Base-by-base conservation (phyloP, 1,140 invertebrate species). In the Ostrea denselamellosa region DNA sequence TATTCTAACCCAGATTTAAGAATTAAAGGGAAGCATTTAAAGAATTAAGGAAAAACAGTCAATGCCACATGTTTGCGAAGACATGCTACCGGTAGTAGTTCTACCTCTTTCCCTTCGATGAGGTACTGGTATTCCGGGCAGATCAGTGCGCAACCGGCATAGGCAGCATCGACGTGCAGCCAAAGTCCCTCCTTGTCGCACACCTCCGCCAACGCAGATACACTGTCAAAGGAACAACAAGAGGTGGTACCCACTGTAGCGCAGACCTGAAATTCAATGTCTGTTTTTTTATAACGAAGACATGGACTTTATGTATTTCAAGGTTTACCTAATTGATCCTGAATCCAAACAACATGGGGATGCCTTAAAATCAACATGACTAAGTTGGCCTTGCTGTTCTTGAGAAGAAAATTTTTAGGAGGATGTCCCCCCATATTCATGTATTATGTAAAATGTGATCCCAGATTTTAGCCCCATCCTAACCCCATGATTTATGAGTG, bases 121-220 rank as follows among this genome's bases (percentile, higher is more conserved):
- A 98, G 95, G 91, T 98, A 96, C 25, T 98, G 96, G 93, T 97
- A 98, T 95, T 99, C 98, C 0, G 98, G 98, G 92, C 98, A 99
- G 87, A 99, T 97, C 92, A 99, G 98, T 2, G 98, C 96, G 5
- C 92, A 94, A 1, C 96, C 98, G 0, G 98, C 98, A 94, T 99
- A 99, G 0, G 98, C 98, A 0, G 98, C 98, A 94, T 99, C 98
- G 0, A 99, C 96, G 93, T 99, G 98, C 0, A 98, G 94, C 98
- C 98, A 99, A 2, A 99, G 92, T n/a, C 96, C 95, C 88, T 97
- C 96, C 58, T 96, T 96, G 87, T 96, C 96, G 91, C 97, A 97
- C 19, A 99, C 96, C 2, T 96, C 96, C 0, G 98, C 98, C 8
- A 99, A 95, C 95, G 98, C 98, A n/a, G 97, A 96, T 10, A 99